These are phyloP conservation scores for Drosophila neoperkinsi DNA, from an alignment of 2,888 invertebrate species.

Conservation along the genomic window DNA sequence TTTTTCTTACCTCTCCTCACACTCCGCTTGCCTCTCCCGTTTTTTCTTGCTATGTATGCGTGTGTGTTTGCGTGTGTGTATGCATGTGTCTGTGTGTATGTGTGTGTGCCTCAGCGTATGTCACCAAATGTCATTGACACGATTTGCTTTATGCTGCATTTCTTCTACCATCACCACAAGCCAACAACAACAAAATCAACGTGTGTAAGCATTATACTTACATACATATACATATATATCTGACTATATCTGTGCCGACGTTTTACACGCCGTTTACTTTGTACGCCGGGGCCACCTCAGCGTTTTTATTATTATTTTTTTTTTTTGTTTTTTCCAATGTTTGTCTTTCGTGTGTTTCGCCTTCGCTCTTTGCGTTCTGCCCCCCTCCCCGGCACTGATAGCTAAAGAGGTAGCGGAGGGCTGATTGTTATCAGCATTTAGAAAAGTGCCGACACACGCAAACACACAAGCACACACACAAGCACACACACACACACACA, in stretches of 20 bases:
- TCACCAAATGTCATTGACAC: conserved; percentile 79
- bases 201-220: conserved; percentile 32
- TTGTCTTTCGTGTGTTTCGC: conserved; percentile 47
- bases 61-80: neutral
- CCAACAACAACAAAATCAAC: conserved; percentile 33
- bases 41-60: neutral
- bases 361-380: conserved; percentile 12
- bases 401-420: conserved; percentile 13
- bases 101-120: conserved; percentile 52
- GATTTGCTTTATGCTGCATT: conserved; percentile 79
- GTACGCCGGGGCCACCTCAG: conserved; percentile 67
- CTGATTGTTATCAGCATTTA: conserved; percentile 70
- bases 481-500: neutral
- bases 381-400: conserved; percentile 33
- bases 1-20: conserved; percentile 35
- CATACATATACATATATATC: conserved; percentile 42
- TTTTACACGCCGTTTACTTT: conserved; percentile 65
- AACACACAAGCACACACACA: conserved; percentile 3
- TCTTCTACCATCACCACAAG: conserved; percentile 55
- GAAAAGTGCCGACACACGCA: conserved; percentile 50
- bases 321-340: conserved; percentile 47
- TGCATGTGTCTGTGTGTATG: neutral
- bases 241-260: conserved; percentile 62
- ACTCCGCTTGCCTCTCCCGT: conserved; percentile 1
- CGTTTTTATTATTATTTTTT: conserved; percentile 41